phyloP scores from a whole-genome alignment of 2,113 vertebrate species.

The Baryphthengus martii region DNA sequence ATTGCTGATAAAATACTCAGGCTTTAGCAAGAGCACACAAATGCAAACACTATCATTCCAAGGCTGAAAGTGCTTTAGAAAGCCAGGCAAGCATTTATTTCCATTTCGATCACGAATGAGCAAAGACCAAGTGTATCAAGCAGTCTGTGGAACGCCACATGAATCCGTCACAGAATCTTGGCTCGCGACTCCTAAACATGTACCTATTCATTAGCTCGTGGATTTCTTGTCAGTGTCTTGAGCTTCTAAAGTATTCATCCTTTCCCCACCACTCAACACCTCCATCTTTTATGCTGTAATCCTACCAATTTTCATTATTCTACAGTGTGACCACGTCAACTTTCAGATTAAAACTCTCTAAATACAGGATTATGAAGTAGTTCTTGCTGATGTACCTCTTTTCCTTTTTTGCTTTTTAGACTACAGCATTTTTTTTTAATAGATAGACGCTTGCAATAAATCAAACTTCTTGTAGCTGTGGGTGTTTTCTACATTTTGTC shows the following conservation, averaged over 20 bases:
- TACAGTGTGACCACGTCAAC: not conserved
- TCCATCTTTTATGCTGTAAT: slow-evolving; percentile 19
- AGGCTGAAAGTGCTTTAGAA: not conserved
- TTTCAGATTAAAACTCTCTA: slow-evolving; percentile 20
- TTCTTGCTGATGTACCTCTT: not conserved
- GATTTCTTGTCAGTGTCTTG: slow-evolving; percentile 36
- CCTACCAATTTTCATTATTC: slow-evolving; percentile 28
- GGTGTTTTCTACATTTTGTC: not conserved
- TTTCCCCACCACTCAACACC: not conserved
- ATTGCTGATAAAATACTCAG: not conserved
- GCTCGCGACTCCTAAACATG: not conserved
- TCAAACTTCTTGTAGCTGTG: not conserved
- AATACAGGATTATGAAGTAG: not conserved
- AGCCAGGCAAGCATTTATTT: not conserved
- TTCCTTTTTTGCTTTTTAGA: not conserved
- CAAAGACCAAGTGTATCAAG: not conserved
- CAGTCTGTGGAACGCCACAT: not conserved
- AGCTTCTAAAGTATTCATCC: slow-evolving; percentile 7
- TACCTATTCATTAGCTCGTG: slow-evolving; percentile 22
- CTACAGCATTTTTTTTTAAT: not conserved
- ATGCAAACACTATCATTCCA: not conserved
- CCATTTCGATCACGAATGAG: not conserved
- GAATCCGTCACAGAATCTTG: not conserved
- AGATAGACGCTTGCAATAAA: not conserved
- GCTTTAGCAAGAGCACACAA: not conserved